Evolutionary conservation across 1,140 invertebrate genomes (phyloP), one percentile per base, ranked within the genome.

Genomic region (Drosophila seguyi): DNA sequence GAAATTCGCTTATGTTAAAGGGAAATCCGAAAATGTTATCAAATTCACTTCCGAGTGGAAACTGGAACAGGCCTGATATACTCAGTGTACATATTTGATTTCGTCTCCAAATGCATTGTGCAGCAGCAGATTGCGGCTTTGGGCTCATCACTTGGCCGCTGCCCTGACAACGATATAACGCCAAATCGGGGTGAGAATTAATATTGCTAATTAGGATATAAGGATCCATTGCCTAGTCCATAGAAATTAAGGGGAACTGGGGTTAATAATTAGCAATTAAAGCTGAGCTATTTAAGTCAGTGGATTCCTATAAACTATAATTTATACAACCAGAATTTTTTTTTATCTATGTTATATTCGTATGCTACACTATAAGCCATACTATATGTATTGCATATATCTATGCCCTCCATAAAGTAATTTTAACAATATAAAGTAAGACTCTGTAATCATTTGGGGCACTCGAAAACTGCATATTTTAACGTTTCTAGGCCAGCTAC

Each of bases 121-220:
- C 44, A 74, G 56, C 44, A 65, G 44, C 77, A 67, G 45, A 29
- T 36, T 67, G 57, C 53, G 72, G 60, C 20, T 65, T 75, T 69
- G 25, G 4, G 31, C 31, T 34, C 31, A 11, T 34, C 31, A 34
- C 31, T 34, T 34, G 44, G 14, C 36, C 36, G 31, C 25, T 52
- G 57, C 47, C 62, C 56, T 81, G 16, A 34, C 57, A 55, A 55
- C 55, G 10, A 42, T 34, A 34, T 25, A 11, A 8, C 13, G 47
- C 44, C 74, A 79, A 63, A 75, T 45, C 66, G 53, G 63, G 22
- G 48, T 59, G 74, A 67, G 75, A 86, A 79, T 85, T 86, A 81
- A 86, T 86, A 57, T 57, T 53, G 65, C 57, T 81, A 85, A 86
- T 86, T 86, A 62, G 59, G 18, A 50, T 16, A 50, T 25, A 34